These are phyloP conservation scores for Zonitis immaculata DNA, from an alignment of 2,888 invertebrate species.

Conservation along the genomic window DNA sequence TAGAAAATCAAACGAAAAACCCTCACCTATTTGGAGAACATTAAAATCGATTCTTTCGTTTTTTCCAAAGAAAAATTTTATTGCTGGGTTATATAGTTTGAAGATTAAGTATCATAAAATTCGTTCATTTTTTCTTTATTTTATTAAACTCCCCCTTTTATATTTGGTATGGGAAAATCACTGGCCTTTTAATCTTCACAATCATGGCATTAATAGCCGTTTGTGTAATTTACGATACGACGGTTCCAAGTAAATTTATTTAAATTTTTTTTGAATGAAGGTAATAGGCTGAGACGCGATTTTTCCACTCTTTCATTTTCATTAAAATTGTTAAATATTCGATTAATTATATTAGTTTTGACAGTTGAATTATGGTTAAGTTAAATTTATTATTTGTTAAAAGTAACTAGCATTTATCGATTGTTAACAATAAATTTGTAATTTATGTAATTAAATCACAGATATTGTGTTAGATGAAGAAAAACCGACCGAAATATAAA, in stretches of 20 bases:
- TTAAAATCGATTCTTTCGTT: too few species aligned
- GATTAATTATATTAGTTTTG: slow-evolving; percentile 7
- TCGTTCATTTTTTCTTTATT: neutral
- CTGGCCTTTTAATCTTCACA: slow-evolving; percentile 19
- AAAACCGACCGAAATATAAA: too few species aligned
- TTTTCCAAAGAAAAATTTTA: neutral
- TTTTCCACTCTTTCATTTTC: slow-evolving; percentile 7
- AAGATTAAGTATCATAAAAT: neutral
- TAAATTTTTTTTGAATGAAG: slow-evolving; percentile 14
- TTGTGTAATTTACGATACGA: slow-evolving; percentile 19
- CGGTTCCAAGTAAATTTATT: slow-evolving; percentile 17
- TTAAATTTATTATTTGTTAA: too few species aligned
- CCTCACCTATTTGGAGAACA: too few species aligned
- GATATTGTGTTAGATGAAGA: too few species aligned
- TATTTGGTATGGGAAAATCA: too few species aligned
- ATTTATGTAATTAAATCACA: too few species aligned
- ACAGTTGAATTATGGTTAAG: too few species aligned
- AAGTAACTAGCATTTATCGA: too few species aligned
- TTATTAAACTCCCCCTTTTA: neutral
- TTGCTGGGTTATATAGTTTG: neutral
- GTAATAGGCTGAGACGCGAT: slow-evolving; percentile 1
- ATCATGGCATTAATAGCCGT: slow-evolving; percentile 21
- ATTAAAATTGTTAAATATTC: slow-evolving; percentile 12
- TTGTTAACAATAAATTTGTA: too few species aligned
- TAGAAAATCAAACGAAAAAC: too few species aligned